Percentiles rank a stretch among this genome's conserved stretches.
Conservation (phyloP, 2,113 vertebrate genomes). For the Lagopus leucura region DNA sequence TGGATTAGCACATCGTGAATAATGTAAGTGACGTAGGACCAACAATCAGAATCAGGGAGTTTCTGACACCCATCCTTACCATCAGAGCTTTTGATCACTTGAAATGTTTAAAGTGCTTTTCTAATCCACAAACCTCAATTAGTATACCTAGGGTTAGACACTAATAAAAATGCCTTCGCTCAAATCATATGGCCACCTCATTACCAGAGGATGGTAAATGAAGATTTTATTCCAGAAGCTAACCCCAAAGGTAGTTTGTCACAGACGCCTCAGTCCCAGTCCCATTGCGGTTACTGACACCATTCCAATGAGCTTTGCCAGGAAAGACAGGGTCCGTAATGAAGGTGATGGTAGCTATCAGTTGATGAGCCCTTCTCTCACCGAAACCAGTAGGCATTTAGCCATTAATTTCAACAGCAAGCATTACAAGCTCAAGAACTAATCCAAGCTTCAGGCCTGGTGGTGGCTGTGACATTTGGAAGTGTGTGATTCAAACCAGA, state of each 20-base stretch:
- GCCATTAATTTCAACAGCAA: constrained; percentile 6
- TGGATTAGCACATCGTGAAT: background rate
- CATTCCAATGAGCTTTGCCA: background rate
- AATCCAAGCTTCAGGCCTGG: constrained; percentile 18
- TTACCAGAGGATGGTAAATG: constrained; percentile 30
- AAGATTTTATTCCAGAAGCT: constrained; percentile 45
- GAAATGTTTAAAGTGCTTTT: background rate
- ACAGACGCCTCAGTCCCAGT: background rate
- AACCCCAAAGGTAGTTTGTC: constrained; percentile 9
- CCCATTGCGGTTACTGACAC: background rate
- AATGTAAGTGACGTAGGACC: background rate
- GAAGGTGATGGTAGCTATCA: background rate
- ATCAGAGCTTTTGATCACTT: constrained; percentile 2
- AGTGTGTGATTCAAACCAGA: constrained; percentile 35
- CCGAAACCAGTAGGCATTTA: background rate
- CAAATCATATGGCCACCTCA: background rate
- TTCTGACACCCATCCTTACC: constrained; percentile 23
- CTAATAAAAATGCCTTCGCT: constrained; percentile 20
- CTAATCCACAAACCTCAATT: constrained; percentile 27
- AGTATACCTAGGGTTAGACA: background rate
- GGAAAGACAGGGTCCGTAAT: background rate
- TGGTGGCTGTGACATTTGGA: constrained; percentile 23
- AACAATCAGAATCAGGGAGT: background rate
- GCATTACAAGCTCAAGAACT: constrained; percentile 21
- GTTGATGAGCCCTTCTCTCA: background rate